Base-by-base conservation (phyloP, 2,113 vertebrate genomes). In the Hylia prasina region DNA sequence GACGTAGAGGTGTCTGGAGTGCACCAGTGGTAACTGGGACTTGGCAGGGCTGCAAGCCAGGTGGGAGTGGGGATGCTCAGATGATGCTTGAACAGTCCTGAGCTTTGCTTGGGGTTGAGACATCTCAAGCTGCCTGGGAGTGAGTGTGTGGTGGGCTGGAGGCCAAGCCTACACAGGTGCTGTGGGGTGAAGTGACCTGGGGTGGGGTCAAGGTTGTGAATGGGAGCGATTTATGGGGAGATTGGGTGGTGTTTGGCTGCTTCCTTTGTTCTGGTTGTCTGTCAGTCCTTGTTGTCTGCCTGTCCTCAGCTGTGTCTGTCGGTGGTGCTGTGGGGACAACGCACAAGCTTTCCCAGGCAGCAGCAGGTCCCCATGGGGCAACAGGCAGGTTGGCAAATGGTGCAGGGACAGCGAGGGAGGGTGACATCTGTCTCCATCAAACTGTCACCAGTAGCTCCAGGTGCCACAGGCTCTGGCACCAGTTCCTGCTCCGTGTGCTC, bases 141-240 rank as follows among this genome's bases (percentile, higher is more conserved):
- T 17, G 47, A 30, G 9, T 17, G 21, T 7, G 3, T 3, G 7
- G 35, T 25, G 60, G 30, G 35, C 58, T 81, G 48, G 44, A 13
- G 31, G 27, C 58, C 0, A 0, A 79, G 50, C 21, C 65, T 48
- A 8, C 5, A 1, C 0, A 1, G 25, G 4, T 57, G 22, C 71
- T 45, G 39, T 56, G 68, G 53, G 35, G 27, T 9, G 10, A 54
- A 69, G 7, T 0, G 1, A 30, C n/a, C 12, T 18, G 24, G 9
- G 9, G 2, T n/a, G 60, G 13, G 44, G 14, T 60, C 20, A 25
- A 6, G 15, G 6, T 47, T 47, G 39, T 11, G 53, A 22, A 44
- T 11, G 10, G 8, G 4, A 24, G 27, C 5, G 10, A 28, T 39
- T 84, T 24, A 5, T 2, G 0, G 1, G 33, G 21, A 21, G 1